These are phyloP conservation scores for Onychomys leucogaster DNA, from an alignment of 2,797 vertebrate species.

Conservation along the genomic window DNA sequence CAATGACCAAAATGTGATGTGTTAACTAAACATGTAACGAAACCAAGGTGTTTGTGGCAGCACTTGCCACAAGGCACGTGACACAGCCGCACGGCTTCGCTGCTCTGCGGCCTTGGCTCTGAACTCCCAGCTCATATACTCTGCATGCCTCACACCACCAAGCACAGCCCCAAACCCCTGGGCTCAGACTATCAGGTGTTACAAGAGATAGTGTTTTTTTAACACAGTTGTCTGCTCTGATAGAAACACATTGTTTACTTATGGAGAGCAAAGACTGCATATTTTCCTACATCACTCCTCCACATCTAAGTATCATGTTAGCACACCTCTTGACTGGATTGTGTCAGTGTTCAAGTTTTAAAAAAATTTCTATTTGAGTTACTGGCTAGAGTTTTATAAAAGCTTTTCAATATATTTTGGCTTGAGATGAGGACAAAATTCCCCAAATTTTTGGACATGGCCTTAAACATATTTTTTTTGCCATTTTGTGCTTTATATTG, in stretches of 20 bases:
- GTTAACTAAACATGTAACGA: too few species aligned
- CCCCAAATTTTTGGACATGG: not conserved
- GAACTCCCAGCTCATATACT: not conserved
- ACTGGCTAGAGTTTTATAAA: not conserved
- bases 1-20: not conserved
- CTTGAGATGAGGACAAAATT: not conserved
- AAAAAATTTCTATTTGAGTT: not conserved
- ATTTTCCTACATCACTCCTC: not conserved
- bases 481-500: not conserved
- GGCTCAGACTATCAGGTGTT: not conserved
- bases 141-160: not conserved
- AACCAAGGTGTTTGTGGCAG: not conserved
- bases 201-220: not conserved
- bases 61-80: too few species aligned
- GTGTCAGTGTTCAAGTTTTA: not conserved
- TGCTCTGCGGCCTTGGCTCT: not conserved
- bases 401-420: not conserved
- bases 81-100: fast-evolving
- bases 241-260: not conserved
- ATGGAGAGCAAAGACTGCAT: not conserved
- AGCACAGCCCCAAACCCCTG: not conserved
- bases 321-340: not conserved
- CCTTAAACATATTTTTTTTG: not conserved
- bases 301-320: too few species aligned
- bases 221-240: not conserved